phyloP scores from a whole-genome alignment of 64 coral and sea anemone genomes.

The Pocillopora verrucosa region DNA sequence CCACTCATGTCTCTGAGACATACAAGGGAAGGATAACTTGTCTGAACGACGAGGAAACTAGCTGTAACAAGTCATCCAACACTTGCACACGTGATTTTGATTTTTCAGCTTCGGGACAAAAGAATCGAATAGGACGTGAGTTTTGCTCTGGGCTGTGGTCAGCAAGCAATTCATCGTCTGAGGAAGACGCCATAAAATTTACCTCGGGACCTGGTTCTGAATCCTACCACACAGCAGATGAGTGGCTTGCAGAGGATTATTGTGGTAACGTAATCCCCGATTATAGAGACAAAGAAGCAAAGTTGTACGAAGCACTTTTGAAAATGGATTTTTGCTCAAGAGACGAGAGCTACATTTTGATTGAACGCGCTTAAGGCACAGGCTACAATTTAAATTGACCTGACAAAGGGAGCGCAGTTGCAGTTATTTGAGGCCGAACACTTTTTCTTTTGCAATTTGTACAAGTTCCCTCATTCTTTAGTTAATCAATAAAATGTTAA shows the following conservation, averaged over 20 bases:
- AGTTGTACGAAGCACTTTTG: slow-evolving; percentile 33
- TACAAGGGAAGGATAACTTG: slow-evolving; percentile 9
- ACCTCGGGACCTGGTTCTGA: neutral
- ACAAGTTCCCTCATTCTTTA: too few relatives aligned
- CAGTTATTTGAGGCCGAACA: too few relatives aligned
- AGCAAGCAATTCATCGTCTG: slow-evolving; percentile 4
- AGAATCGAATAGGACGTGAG: neutral
- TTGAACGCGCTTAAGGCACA: too few relatives aligned
- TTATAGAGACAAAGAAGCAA: slow-evolving; percentile 23
- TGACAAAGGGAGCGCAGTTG: too few relatives aligned
- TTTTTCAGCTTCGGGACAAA: neutral
- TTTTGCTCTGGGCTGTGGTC: neutral
- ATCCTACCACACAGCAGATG: slow-evolving; percentile 9
- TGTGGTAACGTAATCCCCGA: slow-evolving; percentile 26
- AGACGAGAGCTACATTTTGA: neutral
- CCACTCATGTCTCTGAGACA: neutral
- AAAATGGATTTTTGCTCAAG: slow-evolving; percentile 14
- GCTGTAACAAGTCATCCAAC: neutral
- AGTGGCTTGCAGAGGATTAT: slow-evolving; percentile 9
- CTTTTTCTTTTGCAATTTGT: too few relatives aligned
- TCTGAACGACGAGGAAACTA: neutral
- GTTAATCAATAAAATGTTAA: too few relatives aligned
- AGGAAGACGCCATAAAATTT: slow-evolving; percentile 3
- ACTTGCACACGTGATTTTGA: neutral
- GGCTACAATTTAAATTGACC: too few relatives aligned